Evolutionary conservation across 2,888 invertebrate genomes (phyloP), one percentile per base, ranked within the genome.

Genomic region (Dione vanillae): DNA sequence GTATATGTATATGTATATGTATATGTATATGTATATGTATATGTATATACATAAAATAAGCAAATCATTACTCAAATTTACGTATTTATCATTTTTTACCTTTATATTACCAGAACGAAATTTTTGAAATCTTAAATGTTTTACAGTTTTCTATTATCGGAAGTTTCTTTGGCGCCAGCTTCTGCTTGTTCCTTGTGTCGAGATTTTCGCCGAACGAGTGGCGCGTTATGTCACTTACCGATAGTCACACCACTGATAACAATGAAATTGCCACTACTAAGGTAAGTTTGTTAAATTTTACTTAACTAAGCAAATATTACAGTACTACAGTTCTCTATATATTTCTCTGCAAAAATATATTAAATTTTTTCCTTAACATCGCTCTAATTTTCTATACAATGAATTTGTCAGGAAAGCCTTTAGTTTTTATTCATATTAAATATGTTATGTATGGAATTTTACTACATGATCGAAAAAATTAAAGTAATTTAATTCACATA

Each of bases 121-220:
- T 19, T 19, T 10, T 5, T 59, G 14, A 19, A 64, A 27, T 27
- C 43, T 47, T 45, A 35, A 40, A 35, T 56, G 11, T 35, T 77
- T 74, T 71, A 12, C 47, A 95, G 95, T 84, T 94, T 52, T 96
- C 96, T 88, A 95, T 97, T 67, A 91, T 96, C 79, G 96, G 98
- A 88, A 98, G 98, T 75, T 96, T 98, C 84, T 95, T 98, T 68
- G 98, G 97, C 47, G 99, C 99, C 45, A 98, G 98, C 85, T 96
- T 99, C 69, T 98, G 99, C 27, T 94, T 99, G 65, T 99, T 98
- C 91, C 95, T 99, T 77, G 99, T 99, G 12, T 98, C 98, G 56
- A 92, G 98, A 78, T 99, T 99, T 89, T 98, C 98, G 0, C 99
- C 99, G 0, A 97, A 97, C 86, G 99, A 99, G 90, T 99, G 99